Percentiles rank a stretch among this genome's conserved stretches.
Evolutionary conservation across 2,797 vertebrate species (phyloP).

Genomic region (Thunnus albacares): DNA sequence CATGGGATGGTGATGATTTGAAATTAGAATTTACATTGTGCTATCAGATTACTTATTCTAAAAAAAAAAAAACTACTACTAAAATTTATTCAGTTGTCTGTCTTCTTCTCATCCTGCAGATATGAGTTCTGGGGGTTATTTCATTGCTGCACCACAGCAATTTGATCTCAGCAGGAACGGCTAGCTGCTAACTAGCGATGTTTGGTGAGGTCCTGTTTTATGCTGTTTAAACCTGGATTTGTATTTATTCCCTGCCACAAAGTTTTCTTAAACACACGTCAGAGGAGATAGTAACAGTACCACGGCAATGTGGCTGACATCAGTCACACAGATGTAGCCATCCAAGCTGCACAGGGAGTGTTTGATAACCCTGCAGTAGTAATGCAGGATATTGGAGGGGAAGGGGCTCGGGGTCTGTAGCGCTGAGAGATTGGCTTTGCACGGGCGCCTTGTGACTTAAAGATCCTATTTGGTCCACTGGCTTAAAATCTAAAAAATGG

Average conservation of each 20-base stretch:
- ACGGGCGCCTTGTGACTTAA: slow-evolving; percentile 74
- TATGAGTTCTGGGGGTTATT: no score
- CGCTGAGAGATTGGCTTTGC: slow-evolving; percentile 74
- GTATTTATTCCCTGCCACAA: slow-evolving; percentile 13
- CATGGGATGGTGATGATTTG: background rate
- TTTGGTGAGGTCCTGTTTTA: slow-evolving; percentile 25
- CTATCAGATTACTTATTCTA: background rate
- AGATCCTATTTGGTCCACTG: slow-evolving; percentile 81
- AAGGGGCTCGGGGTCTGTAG: slow-evolving; percentile 39
- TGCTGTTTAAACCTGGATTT: slow-evolving; percentile 23
- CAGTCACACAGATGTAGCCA: slow-evolving; percentile 37
- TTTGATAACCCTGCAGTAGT: slow-evolving; percentile 73
- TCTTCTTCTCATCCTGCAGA: background rate
- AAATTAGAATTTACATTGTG: background rate
- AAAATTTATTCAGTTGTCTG: background rate
- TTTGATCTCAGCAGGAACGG: fast-evolving
- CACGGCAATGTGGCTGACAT: slow-evolving; percentile 43
- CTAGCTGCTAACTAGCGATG: fast-evolving
- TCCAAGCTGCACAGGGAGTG: slow-evolving; percentile 57
- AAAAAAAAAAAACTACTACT: background rate
- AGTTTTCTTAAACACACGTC: slow-evolving; percentile 22
- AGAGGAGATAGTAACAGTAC: background rate
- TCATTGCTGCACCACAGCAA: fast-evolving
- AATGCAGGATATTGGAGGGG: slow-evolving; percentile 51
- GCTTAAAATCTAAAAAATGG: slow-evolving; percentile 76